Conservation (phyloP, 2,797 vertebrate genomes). For the Mus minutoides region DNA sequence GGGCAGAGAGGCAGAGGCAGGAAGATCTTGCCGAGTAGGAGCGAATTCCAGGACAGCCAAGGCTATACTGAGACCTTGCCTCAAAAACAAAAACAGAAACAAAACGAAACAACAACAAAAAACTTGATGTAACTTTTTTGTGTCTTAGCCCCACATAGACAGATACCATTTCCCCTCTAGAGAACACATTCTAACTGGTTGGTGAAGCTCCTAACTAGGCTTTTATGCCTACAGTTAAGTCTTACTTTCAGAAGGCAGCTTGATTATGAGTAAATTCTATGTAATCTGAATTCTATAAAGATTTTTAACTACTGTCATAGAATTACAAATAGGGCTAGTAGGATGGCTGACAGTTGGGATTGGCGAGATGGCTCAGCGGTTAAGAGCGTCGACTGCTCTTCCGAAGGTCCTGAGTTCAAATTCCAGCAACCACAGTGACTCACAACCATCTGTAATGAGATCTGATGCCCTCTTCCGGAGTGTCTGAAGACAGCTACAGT, state of each 20-base stretch:
- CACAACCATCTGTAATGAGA: too few species aligned
- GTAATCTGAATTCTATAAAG: slow-evolving; percentile 27
- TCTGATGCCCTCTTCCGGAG: too few species aligned
- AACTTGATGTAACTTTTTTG: not conserved
- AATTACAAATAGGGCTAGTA: not conserved
- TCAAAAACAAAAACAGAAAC: not conserved
- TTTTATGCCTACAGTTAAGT: slow-evolving; percentile 9
- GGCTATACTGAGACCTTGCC: not conserved
- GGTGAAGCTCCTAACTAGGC: not conserved
- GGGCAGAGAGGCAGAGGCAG: not conserved
- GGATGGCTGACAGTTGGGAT: not conserved
- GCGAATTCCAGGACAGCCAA: not conserved
- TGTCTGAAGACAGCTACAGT: too few species aligned
- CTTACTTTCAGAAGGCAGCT: not conserved
- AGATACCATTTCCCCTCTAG: not conserved
- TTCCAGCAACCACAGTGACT: too few species aligned
- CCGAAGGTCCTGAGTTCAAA: too few species aligned
- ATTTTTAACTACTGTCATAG: not conserved
- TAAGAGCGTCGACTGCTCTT: too few species aligned
- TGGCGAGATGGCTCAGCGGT: too few species aligned
- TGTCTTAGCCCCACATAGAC: not conserved
- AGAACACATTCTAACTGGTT: not conserved
- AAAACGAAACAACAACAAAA: not conserved
- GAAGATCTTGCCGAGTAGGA: not conserved
- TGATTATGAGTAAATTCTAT: slow-evolving; percentile 16